These are phyloP conservation scores for Danaus melanippus DNA, from an alignment of 1,140 invertebrate species.

Conservation along the genomic window DNA sequence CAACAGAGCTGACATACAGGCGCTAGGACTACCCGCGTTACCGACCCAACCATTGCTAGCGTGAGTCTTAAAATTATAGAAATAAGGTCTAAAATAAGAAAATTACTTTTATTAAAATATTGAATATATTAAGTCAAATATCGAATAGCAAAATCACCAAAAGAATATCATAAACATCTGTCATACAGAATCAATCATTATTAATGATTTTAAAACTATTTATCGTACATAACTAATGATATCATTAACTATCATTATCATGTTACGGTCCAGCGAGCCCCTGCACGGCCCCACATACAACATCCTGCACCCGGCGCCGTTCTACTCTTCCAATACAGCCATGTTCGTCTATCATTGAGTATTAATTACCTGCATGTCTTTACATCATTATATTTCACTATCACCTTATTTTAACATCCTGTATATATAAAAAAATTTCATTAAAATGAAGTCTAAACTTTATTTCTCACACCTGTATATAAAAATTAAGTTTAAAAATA, in stretches of 20 bases:
- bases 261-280: conserved; percentile 30
- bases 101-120: no score
- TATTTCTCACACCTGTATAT: no score
- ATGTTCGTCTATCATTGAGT: conserved; percentile 27
- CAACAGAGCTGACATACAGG: conserved; percentile 73
- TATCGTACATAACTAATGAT: no score
- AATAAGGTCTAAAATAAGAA: no score
- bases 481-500: no score
- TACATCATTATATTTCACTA: conserved; percentile 3
- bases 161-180: no score
- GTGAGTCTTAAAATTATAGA: conserved; percentile 27
- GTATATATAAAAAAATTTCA: no score
- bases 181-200: no score
- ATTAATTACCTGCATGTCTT: conserved; percentile 4
- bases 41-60: conserved; percentile 43
- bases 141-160: no score
- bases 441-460: no score
- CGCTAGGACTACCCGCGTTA: conserved; percentile 71
- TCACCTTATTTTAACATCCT: not conserved
- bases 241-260: not conserved
- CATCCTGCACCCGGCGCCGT: conserved; percentile 58
- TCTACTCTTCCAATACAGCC: conserved; percentile 47
- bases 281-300: conserved; percentile 43
- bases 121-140: no score
- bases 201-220: no score